Evolutionary conservation across 2,797 vertebrate genomes (phyloP), one percentile per base, ranked within the genome.

Genomic region (Pipistrellus pipistrellus): DNA sequence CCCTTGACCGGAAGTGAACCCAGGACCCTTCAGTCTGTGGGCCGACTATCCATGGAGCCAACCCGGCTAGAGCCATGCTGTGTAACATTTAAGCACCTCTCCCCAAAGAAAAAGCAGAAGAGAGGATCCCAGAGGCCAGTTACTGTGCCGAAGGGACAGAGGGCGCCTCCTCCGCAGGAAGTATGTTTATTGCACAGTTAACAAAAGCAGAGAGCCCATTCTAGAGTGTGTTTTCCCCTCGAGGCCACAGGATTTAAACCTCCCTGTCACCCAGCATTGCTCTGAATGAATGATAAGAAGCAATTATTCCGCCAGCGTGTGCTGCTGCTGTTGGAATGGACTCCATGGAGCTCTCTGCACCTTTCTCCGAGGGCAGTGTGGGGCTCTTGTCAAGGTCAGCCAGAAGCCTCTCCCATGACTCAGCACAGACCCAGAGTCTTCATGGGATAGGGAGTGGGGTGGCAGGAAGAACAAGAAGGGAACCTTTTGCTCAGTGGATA

Each of bases 211-310:
- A 64, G 13, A 94, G 59, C 15, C 17, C 71, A 83, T 55, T 82
- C 77, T 72, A 75, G 64, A 53, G 10, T 30, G 25, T 41, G 5
- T 35, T 90, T 88, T 55, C 21, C 68, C 78, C n/a, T 68, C 32
- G 35, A n/a, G 76, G 53, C 48, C 88, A 64, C 32, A 68, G 80
- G 71, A 85, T 62, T 88, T 88, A 78, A 75, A 32, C 30, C 30
- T 94, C 75, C 86, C 80, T 78, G 73, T 48, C 27, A 6, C 21
- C 23, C 25, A 23, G 62, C n/a, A 41, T 59, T n/a, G 85, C 69
- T 88, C 88, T 88, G 75, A 82, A 83, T 35, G 75, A 90, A 86
- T 91, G 71, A 64, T 8, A 35, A 90, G 69, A 80, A 68, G 25
- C 59, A 71, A 18, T 76, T 80, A 68, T 64, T 90, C 75, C 6